Evolutionary conservation across 2,113 vertebrate genomes (phyloP).

Genomic region (Phalacrocorax brasilianus): DNA sequence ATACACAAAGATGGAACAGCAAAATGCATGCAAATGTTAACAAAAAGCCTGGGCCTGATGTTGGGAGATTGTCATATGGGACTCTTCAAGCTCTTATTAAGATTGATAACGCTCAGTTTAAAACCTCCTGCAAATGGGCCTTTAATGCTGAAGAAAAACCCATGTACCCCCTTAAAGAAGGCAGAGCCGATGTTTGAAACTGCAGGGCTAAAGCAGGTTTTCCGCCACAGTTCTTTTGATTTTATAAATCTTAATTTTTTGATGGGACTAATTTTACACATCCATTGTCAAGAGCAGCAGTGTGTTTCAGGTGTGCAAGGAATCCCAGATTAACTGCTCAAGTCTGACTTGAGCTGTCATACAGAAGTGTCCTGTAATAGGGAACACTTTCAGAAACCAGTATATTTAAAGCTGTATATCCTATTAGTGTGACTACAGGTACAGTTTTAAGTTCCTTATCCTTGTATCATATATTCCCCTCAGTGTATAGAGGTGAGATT

Average conservation of each 20-base stretch:
- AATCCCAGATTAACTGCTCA: background rate
- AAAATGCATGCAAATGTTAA: background rate
- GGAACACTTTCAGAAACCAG: background rate
- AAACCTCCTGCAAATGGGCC: background rate
- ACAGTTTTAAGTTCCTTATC: background rate
- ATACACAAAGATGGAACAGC: background rate
- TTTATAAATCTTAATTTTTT: background rate
- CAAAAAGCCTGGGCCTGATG: background rate
- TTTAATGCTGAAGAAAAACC: background rate
- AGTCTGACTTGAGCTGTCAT: background rate
- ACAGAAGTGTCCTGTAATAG: background rate
- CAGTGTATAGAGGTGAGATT: background rate
- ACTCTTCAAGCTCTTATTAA: background rate
- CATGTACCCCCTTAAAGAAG: background rate
- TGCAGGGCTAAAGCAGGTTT: background rate
- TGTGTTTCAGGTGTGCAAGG: background rate
- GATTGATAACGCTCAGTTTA: background rate
- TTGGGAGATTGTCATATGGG: background rate
- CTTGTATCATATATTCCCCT: background rate
- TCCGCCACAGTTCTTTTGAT: background rate
- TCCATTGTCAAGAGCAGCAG: background rate
- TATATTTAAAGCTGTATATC: background rate
- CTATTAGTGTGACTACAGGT: background rate
- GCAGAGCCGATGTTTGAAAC: background rate
- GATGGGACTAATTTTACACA: background rate